Base-by-base conservation (phyloP, 2,113 vertebrate genomes). In the Oncorhynchus nerka region DNA sequence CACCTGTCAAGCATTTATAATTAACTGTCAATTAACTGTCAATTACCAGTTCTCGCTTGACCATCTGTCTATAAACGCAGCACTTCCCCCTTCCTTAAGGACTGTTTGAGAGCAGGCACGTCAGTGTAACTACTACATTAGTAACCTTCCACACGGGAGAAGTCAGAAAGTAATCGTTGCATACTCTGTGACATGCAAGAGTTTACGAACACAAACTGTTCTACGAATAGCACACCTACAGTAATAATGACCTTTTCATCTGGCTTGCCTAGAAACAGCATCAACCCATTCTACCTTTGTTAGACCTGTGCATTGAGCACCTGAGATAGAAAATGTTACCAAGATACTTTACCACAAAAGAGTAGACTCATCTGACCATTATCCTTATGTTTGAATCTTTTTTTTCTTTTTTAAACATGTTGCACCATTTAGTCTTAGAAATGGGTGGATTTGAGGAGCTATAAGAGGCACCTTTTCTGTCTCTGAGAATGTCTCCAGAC, bases 11-110 rank as follows among this genome's bases (percentile, higher is more conserved):
- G 72, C 73, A 70, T 80, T 85, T 66, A 80, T 79, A 90, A 87
- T 88, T 89, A 86, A 79, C 68, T 26, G 67, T 79, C 83, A 83
- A 81, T 89, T 87, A 86, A 57, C 75, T 69, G 34, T 45, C 68
- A 39, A 45, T 69, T 68, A 70, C 66, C 28, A 15, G 70, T 80
- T 79, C 76, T 79, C 81, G 85, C 88, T 86, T 81, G 79, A 67
- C 85, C 85, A 88, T 86, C 88, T 90, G 88, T 84, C 85, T 79
- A 67, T 75, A 77, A 84, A 72, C 0, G 30, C 82, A 67, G 64
- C 81, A 80, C 78, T 75, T 75, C 51, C 55, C 48, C 26, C 22
- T 62, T 62, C n/a, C 34, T 81, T 84, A 5, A 55, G 39, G 39
- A 45, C 39, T 11, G 39, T 45, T 45, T 45, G 39, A 45, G 39